Evolutionary conservation across 2,113 vertebrate genomes (phyloP), one percentile per base, ranked within the genome.

Genomic region (Pseudois nayaur): DNA sequence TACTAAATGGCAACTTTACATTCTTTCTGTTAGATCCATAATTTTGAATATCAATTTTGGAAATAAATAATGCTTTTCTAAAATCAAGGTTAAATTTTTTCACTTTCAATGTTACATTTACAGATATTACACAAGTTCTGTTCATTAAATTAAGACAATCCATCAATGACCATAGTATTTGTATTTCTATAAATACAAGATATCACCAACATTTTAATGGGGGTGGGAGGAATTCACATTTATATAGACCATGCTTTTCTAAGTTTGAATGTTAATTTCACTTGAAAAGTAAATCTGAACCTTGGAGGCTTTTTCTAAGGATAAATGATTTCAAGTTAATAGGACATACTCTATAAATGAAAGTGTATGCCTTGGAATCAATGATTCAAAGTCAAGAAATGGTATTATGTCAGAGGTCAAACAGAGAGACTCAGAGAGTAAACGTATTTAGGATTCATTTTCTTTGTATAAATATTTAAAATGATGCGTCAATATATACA

Each of bases 331-430:
- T 87, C 78, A 98, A 64, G 57, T 94, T 93, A 82, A 78, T 89
- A 93, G 57, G 52, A 36, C 78, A 91, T 92, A 97, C 78, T 89
- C 96, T 96, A 95, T 91, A 98, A 98, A 71, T 96, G 97, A 97
- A 96, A 81, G 45, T 89, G 33, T 7, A 88, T 6, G 67, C 11
- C 62, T 94, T 97, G 93, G 89, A 98, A 98, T 97, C 97, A 95
- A 88, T 92, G 87, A 67, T 92, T 96, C 19, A 95, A 96, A 98
- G 96, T 97, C 95, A 94, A 96, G 90, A 90, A 89, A 90, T 7
- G 67, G 82, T 95, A 95, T 95, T 33, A 52, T 97, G 96, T 97
- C 95, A 97, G 17, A 95, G 87, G 94, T 95, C 87, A 96, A 96
- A 78, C 94, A 94, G 62, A 97, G 74, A 93, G 87, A 48, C 89